Evolutionary conservation across 2,113 vertebrate genomes (phyloP), one percentile per base, ranked within the genome.

Genomic region (Oncorhynchus clarkii): DNA sequence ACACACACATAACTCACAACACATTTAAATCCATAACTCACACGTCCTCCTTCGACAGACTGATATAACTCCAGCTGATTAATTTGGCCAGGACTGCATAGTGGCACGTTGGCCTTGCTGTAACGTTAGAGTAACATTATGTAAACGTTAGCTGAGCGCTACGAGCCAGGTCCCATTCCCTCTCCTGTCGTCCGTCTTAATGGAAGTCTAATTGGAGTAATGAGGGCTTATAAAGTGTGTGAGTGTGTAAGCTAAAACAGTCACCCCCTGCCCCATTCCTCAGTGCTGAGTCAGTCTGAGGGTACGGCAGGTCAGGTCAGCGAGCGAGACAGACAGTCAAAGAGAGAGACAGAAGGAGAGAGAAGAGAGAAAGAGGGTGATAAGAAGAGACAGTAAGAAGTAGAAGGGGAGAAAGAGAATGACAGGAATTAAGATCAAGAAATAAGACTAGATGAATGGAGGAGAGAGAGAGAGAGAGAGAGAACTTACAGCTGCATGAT

Each of bases 401-500:
- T 39, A 39, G 34, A 9, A 39, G 34, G 2, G 34, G 9, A 2
- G 39, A 45, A 1, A 45, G 39, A 45, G 39, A 45, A 34, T 34
- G 6, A 34, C 31, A 34, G 31, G 31, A 34, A 34, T 34, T 34
- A 34, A 34, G 5, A 34, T 34, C 31, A 34, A 34, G 31, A 34
- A 34, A 34, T 34, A 34, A 1, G 31, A 7, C 31, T 18, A 24
- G 49, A 13, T 27, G 14, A 72, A 34, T 7, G 31, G 31, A 34
- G 31, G 72, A 16, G 24, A n/a, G 54, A 27, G 9, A 12, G 22
- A 13, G 6, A 31, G 29, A 31, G 29, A 29, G 29, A 11, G 39
- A 45, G 8, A 45, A 96, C 95, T 96, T 83, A 96, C 95, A 96
- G 79, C 74, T 96, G 95, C 95, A 96, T 96, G 85, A 96, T 94